phyloP scores from a whole-genome alignment of 2,888 invertebrate genomes.

The Tigriopus californicus region DNA sequence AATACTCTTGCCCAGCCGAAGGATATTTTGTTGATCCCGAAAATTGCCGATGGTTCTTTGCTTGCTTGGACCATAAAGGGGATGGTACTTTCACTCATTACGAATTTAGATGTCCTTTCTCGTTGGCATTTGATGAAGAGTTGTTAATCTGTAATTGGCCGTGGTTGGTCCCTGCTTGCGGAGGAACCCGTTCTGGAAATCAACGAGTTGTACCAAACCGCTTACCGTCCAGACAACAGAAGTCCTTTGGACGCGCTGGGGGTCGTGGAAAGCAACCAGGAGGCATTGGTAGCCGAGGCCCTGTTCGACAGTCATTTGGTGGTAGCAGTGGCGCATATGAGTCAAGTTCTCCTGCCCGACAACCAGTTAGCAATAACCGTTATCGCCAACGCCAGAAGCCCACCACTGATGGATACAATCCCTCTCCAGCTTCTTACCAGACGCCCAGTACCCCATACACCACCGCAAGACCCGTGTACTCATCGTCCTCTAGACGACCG shows the following conservation, averaged over 20 bases:
- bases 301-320: background rate
- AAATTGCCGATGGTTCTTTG: constrained; percentile 67
- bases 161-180: constrained; percentile 48
- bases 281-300: background rate
- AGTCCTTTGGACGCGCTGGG: background rate
- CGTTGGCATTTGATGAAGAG: constrained; percentile 51
- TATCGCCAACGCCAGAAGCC: no score
- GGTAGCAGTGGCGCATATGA: constrained; percentile 3
- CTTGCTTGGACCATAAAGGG: constrained; percentile 35
- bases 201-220: background rate
- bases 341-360: constrained; percentile 14
- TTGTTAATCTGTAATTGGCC: constrained; percentile 57
- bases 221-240: background rate
- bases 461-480: no score
- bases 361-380: background rate
- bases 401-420: no score
- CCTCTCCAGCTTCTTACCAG: no score
- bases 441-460: no score
- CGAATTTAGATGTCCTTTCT: constrained; percentile 62
- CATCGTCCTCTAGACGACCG: no score
- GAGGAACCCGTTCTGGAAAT: constrained; percentile 31
- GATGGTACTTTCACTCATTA: constrained; percentile 39
- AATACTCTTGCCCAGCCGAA: constrained; percentile 46
- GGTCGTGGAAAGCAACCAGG: background rate
- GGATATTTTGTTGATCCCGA: constrained; percentile 62